Evolutionary conservation across 2,797 vertebrate genomes (phyloP).

Genomic region (Notolepis coatsorum): DNA sequence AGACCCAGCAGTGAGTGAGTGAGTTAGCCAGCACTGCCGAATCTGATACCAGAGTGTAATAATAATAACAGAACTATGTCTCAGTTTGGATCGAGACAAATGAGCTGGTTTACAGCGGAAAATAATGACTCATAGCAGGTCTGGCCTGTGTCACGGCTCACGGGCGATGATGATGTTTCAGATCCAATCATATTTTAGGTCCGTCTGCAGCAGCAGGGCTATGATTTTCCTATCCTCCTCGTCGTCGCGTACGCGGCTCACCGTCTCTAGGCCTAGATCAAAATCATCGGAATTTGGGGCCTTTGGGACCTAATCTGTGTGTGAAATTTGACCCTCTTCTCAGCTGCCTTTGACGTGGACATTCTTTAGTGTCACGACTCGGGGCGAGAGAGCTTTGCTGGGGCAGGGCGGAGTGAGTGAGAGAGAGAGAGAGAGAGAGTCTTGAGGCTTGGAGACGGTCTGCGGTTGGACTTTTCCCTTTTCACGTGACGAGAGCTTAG

Average conservation of each 20-base stretch:
- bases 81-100: constrained; percentile 25
- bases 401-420: neutral
- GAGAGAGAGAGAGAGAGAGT: neutral
- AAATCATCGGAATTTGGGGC: neutral
- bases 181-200: constrained; percentile 36
- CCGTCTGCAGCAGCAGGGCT: constrained; percentile 10
- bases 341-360: neutral
- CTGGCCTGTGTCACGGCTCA: constrained; percentile 42
- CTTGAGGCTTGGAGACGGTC: constrained; percentile 2
- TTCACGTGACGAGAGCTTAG: constrained; percentile 29
- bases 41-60: constrained; percentile 33
- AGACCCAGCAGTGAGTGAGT: constrained; percentile 38
- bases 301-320: neutral
- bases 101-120: constrained; percentile 35
- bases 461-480: constrained; percentile 23
- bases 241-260: neutral
- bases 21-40: constrained; percentile 26
- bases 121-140: constrained; percentile 41
- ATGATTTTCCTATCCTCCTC: constrained; percentile 11
- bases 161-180: constrained; percentile 31
- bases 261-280: neutral
- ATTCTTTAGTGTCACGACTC: constrained; percentile 25
- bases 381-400: neutral
- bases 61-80: constrained; percentile 51
- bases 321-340: neutral